A percentile compares a stretch with the other conserved stretches of the same genome.
Evolutionary conservation across 35 echinoderm and acorn worm genomes (phyloP).

Genomic region (Amphiura filiformis): DNA sequence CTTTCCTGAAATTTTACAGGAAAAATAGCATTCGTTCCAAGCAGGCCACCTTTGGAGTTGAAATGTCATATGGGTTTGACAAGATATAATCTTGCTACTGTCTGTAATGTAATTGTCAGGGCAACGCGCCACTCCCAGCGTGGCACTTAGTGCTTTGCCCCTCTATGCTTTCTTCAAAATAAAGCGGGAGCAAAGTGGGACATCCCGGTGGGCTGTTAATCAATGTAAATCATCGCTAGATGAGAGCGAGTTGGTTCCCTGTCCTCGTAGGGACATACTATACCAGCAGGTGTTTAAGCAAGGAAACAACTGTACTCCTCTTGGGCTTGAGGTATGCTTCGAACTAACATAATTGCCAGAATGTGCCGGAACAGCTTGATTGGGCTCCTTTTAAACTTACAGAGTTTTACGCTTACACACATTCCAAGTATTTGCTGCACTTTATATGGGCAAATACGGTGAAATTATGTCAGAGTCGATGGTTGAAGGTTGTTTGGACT

Average conservation of each 20-base stretch:
- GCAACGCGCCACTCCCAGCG: conserved; percentile 7
- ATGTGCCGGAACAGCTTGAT: too few species aligned
- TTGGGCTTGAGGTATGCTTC: background rate
- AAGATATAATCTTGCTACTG: conserved; percentile 7
- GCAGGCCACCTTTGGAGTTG: conserved; percentile 1
- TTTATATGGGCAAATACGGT: too few species aligned
- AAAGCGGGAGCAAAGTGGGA: background rate
- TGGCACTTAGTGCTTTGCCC: background rate
- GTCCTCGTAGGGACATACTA: background rate
- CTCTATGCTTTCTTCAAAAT: background rate
- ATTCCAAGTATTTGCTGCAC: too few species aligned
- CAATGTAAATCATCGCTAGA: conserved; percentile 8
- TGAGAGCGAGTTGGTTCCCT: background rate
- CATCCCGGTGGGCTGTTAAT: conserved; percentile 3
- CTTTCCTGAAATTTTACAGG: too few species aligned
- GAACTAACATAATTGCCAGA: too few species aligned
- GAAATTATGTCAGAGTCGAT: too few species aligned
- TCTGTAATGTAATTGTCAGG: conserved; percentile 3
- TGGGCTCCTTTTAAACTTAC: too few species aligned
- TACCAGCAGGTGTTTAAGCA: conserved; percentile 13
- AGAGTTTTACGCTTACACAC: too few species aligned
- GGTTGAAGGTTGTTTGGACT: too few species aligned
- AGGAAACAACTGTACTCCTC: background rate
- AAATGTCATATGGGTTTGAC: background rate
- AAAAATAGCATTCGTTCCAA: background rate